Evolutionary conservation across 2,113 vertebrate genomes (phyloP).

Genomic region (Prunella himalayana): DNA sequence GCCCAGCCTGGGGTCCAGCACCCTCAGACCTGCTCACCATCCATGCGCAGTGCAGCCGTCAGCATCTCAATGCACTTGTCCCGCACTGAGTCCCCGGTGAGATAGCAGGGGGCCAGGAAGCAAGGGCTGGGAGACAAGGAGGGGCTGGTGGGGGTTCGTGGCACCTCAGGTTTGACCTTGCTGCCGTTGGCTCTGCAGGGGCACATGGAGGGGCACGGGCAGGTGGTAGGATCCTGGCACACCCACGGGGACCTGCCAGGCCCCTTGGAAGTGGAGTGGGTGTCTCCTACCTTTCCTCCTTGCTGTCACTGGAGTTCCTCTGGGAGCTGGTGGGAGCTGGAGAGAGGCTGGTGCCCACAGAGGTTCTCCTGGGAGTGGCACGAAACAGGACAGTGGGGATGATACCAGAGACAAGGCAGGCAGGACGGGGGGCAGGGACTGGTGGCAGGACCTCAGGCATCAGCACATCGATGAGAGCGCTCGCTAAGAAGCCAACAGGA

Average conservation of each 20-base stretch:
- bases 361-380: constrained; percentile 71
- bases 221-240: accelerated
- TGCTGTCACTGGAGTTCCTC: constrained; percentile 72
- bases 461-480: accelerated
- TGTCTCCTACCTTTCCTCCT: constrained; percentile 71
- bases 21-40: constrained; percentile 71
- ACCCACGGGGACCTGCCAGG: accelerated
- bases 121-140: constrained; percentile 62
- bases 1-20: neutral
- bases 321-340: constrained; percentile 52
- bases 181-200: constrained; percentile 71
- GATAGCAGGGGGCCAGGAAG: constrained; percentile 76
- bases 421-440: neutral
- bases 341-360: constrained; percentile 58
- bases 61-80: constrained; percentile 98
- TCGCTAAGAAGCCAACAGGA: accelerated
- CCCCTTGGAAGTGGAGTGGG: accelerated
- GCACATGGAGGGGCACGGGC: neutral
- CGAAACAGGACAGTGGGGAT: neutral
- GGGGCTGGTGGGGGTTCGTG: constrained; percentile 82
- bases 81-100: constrained; percentile 86
- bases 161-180: constrained; percentile 74
- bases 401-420: neutral
- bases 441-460: neutral
- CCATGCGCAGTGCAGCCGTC: constrained; percentile 82